phyloP scores from a whole-genome alignment of 2,113 vertebrate genomes.

The Capreolus pygargus region DNA sequence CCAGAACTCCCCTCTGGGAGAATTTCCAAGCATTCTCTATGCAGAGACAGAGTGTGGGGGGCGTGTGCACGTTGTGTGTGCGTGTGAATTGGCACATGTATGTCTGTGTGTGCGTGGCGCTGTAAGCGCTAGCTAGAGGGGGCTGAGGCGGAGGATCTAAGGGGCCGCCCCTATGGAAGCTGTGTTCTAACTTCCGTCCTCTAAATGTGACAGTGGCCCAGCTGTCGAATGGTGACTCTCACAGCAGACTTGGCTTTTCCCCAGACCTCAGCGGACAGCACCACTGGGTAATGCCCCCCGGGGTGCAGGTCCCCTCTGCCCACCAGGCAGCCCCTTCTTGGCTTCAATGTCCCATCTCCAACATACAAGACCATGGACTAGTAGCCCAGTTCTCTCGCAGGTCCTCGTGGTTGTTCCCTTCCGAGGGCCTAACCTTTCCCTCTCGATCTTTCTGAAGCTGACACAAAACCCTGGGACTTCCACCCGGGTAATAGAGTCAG shows the following conservation, averaged over 20 bases:
- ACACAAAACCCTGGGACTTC: constrained; percentile 61
- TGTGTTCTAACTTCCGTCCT: neutral
- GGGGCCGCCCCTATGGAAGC: neutral
- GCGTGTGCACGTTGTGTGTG: rapidly evolving
- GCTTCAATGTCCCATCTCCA: neutral
- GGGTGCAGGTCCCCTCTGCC: neutral
- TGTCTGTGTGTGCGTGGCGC: neutral
- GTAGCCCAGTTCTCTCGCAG: rapidly evolving
- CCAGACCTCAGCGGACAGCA: neutral
- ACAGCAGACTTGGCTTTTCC: neutral
- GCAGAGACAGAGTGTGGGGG: neutral
- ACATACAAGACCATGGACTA: rapidly evolving
- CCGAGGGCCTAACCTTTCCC: neutral
- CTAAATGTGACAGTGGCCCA: rapidly evolving
- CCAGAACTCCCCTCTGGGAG: neutral
- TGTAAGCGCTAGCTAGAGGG: neutral
- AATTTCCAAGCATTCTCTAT: neutral
- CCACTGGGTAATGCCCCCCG: rapidly evolving
- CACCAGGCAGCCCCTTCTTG: neutral
- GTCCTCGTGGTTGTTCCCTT: neutral
- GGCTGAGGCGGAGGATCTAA: neutral
- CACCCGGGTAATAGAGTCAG: constrained; percentile 67
- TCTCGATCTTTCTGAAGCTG: constrained; percentile 54
- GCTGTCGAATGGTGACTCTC: neutral
- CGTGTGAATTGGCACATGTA: too few species aligned